Base-by-base conservation (phyloP, 2,797 vertebrate genomes). In the Simalia tracyae region DNA sequence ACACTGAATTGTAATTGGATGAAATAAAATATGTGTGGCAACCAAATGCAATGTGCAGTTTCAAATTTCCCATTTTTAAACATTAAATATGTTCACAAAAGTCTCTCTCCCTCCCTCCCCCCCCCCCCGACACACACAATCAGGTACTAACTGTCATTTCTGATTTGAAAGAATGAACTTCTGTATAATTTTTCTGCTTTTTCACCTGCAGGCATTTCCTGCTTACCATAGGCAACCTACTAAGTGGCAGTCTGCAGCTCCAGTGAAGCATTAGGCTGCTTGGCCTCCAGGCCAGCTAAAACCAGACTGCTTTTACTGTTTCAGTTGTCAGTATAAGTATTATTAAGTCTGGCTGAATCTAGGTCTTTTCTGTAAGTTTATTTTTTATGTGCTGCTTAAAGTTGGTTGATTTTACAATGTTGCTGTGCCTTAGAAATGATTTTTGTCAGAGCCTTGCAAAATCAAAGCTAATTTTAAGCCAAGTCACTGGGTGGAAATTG, bases 391-490 rank as follows among this genome's bases (percentile, higher is more conserved):
- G 88, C 54, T 60, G n/a, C 88, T 12, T 11, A 89, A 90, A 90
- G 57, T n/a, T 89, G 60, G 24, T 24, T 61, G 56, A 76, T 42
- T 90, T 59, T n/a, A 92, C 31, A 81, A 50, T 60, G 36, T 19
- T 3, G 11, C 61, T 26, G 17, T 50, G 63, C 56, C 81, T 57
- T 57, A 56, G 42, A 60, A 17, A 8, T 11, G 68, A 5, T 68
- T 92, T 68, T 68, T 68, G 26, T 76, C 26, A 59, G 68, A 86
- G 54, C 11, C 12, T 56, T 64, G 54, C 76, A 85, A 59, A 66
- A 76, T 12, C 60, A 90, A 92, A 76, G 56, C 57, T 66, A 28
- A 63, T 81, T 90, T 60, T 76, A 92, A 92, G 72, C 72, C 86
- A 90, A 90, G 46, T 54, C 12, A 54, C 50, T 28, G 54, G 86